Base-by-base conservation (phyloP, 2,888 invertebrate genomes). In the Branchipolynoe longqiensis region DNA sequence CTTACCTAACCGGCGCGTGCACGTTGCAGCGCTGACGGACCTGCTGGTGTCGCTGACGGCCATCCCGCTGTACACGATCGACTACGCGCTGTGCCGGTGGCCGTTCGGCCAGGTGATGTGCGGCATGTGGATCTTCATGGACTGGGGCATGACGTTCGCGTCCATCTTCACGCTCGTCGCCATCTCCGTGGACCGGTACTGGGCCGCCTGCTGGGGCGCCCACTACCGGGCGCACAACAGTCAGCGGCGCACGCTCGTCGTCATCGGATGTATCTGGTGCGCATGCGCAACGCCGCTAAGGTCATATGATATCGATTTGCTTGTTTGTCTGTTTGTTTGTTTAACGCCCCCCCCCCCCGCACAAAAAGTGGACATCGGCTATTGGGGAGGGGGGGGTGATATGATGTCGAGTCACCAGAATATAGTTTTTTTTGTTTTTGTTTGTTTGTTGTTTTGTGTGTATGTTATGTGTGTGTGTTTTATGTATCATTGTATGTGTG, bases 141-240 rank as follows among this genome's bases (percentile, higher is more conserved):
- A 93, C 86, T 93, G 92, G 87, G 92, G 91, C 28, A 92, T 92
- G 93, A 93, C 92, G n/a, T 93, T 93, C 85, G 92, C 92, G 33
- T 91, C 91, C 0, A 92, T 93, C 40, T 92, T 92, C 87, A 92
- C 92, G 1, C 87, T 93, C 1, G 90, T 92, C 38, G 91, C 92
- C 64, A 92, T 93, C 48, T 91, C 91, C 0, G 54, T 90, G 1
- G 91, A 91, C 87, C 88, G 91, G 54, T 90, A 90, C 40, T 92
- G 92, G 92, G 89, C 91, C 0, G 90, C 25, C 87, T 87, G 84
- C 18, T 90, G 90, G 90, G 89, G 89, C 48, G 59, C 90, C n/a
- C 90, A 91, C 85, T 91, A 91, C 86, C 86, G 90, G 22, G 74
- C 81, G 4, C 86, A 90, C 87, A 90, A 91, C 87, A 91, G 87